A percentile compares a stretch with the other conserved stretches of the same genome.
phyloP scores from a whole-genome alignment of 2,113 vertebrate species.

The Mesitornis unicolor region DNA sequence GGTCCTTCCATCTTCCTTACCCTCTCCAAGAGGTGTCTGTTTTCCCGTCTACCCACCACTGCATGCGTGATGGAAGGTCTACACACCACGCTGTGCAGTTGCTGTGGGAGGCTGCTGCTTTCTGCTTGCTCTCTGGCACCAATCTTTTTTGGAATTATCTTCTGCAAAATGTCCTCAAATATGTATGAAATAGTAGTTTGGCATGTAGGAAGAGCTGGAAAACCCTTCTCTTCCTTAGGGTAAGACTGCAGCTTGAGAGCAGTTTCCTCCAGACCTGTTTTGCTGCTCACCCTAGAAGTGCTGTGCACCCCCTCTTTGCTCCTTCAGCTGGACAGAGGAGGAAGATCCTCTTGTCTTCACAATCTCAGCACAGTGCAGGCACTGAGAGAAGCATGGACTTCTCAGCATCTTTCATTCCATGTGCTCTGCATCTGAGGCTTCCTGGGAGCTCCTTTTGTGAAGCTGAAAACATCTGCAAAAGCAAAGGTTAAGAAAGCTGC shows the following conservation, averaged over 20 bases:
- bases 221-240: not conserved
- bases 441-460: not conserved
- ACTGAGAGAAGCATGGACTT: rapidly evolving
- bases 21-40: not conserved
- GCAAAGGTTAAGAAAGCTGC: constrained; percentile 49
- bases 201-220: not conserved
- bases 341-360: not conserved
- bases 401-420: not conserved
- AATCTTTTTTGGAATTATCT: no score
- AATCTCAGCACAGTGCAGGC: not conserved
- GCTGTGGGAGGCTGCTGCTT: not conserved
- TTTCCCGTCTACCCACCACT: not conserved
- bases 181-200: not conserved
- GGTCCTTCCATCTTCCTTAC: not conserved
- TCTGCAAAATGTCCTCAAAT: not conserved
- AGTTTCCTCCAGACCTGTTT: not conserved
- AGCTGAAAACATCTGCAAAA: constrained; percentile 52
- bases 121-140: not conserved
- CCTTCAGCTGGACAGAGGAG: not conserved
- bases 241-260: not conserved
- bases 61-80: not conserved
- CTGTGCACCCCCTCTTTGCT: not conserved
- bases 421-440: constrained; percentile 18
- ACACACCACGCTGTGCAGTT: rapidly evolving
- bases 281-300: not conserved